phyloP scores from a whole-genome alignment of 2,113 vertebrate species.

The Gyps fulvus region DNA sequence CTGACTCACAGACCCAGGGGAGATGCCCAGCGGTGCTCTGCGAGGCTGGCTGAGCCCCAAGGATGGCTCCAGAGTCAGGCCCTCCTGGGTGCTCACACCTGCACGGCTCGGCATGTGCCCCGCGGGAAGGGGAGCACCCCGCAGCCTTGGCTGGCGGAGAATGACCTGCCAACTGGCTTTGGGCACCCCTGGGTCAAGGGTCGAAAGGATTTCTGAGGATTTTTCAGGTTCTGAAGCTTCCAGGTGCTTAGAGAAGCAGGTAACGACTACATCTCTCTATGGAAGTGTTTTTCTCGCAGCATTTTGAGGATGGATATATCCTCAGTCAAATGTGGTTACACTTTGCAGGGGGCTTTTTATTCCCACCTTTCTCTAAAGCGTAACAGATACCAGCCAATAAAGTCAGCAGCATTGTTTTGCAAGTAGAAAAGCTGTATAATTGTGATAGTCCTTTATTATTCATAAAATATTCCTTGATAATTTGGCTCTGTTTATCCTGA shows the following conservation, averaged over 20 bases:
- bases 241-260: not conserved
- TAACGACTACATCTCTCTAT: not conserved
- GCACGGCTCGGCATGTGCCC: not conserved
- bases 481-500: not conserved
- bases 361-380: not conserved
- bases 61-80: not conserved
- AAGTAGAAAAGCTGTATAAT: not conserved
- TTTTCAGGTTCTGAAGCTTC: not conserved
- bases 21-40: not conserved
- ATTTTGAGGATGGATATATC: not conserved
- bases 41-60: not conserved
- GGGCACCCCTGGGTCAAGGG: not conserved
- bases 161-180: not conserved
- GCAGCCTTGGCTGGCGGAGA: accelerated
- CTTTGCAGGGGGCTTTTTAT: not conserved
- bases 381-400: not conserved
- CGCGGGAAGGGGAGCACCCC: accelerated
- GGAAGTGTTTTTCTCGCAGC: not conserved
- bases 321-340: not conserved
- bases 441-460: not conserved
- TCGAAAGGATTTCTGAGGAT: not conserved
- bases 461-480: not conserved
- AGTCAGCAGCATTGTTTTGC: not conserved
- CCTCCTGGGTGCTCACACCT: not conserved
- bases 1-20: not conserved